Percentiles rank a stretch among this genome's conserved stretches.
Conservation (phyloP, 1,140 invertebrate species). For the Habropoda laboriosa region DNA sequence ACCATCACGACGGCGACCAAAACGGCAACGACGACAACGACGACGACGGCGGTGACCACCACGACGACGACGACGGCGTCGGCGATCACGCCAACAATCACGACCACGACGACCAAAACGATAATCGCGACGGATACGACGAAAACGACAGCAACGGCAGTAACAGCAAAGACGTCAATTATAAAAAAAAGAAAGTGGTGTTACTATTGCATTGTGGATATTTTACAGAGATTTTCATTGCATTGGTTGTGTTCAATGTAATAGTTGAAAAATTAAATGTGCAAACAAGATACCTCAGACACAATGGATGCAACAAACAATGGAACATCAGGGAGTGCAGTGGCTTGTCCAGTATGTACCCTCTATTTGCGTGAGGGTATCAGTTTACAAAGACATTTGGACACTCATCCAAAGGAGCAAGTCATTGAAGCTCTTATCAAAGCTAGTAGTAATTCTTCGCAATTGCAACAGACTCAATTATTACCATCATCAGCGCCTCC, state of each 20-base stretch:
- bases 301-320: slow-evolving; percentile 64
- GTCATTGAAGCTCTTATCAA: slow-evolving; percentile 91
- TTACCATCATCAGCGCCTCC: slow-evolving; percentile 52
- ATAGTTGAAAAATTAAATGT: slow-evolving; percentile 14
- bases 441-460: slow-evolving; percentile 63
- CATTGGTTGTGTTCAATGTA: slow-evolving; percentile 26
- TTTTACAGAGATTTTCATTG: slow-evolving; percentile 22
- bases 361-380: slow-evolving; percentile 91
- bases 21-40: slow-evolving; percentile 20
- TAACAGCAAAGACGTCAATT: slow-evolving; percentile 35
- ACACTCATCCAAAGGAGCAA: slow-evolving; percentile 92
- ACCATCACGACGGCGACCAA: slow-evolving; percentile 46
- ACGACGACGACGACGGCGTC: not conserved
- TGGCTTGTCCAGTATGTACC: slow-evolving; percentile 90
- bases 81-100: no score
- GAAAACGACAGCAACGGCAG: slow-evolving; percentile 6
- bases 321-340: slow-evolving; percentile 65
- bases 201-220: slow-evolving; percentile 10
- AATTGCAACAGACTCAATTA: slow-evolving; percentile 39
- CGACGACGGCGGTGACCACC: not conserved
- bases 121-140: not conserved
- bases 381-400: slow-evolving; percentile 88
- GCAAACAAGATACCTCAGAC: slow-evolving; percentile 15
- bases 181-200: slow-evolving; percentile 21
- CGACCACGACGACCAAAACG: not conserved